phyloP scores from a whole-genome alignment of 1,140 invertebrate species.

The Arctopsyche grandis region DNA sequence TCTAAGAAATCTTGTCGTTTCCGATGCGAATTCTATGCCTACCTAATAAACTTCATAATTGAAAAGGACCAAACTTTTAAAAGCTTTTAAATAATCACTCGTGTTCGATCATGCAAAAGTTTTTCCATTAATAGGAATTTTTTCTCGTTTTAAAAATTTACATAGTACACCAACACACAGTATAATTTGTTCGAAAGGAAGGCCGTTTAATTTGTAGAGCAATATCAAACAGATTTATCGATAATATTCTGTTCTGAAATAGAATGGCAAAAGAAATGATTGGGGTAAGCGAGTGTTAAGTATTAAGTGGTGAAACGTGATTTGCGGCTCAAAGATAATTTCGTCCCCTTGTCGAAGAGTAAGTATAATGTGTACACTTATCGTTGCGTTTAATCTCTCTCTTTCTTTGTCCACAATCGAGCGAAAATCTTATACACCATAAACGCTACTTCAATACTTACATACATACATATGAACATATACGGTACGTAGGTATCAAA shows the following conservation, averaged over 20 bases:
- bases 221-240: too few relatives aligned
- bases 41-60: not conserved
- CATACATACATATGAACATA: too few relatives aligned
- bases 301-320: slow-evolving; percentile 30
- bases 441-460: too few relatives aligned
- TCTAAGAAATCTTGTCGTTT: too few relatives aligned
- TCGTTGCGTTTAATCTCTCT: not conserved
- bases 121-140: slow-evolving; percentile 14
- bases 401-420: too few relatives aligned
- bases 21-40: too few relatives aligned
- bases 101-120: not conserved
- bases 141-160: not conserved
- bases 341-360: not conserved
- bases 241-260: too few relatives aligned
- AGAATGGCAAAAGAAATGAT: not conserved
- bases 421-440: not conserved
- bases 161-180: not conserved
- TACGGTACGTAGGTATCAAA: too few relatives aligned
- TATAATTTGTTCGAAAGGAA: not conserved
- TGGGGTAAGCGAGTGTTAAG: slow-evolving; percentile 9
- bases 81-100: not conserved
- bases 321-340: slow-evolving; percentile 31
- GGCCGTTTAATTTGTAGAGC: too few relatives aligned
- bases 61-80: slow-evolving; percentile 7
- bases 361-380: not conserved